phyloP scores from a whole-genome alignment of 2,113 vertebrate species.

The Oenanthe oenanthe region DNA sequence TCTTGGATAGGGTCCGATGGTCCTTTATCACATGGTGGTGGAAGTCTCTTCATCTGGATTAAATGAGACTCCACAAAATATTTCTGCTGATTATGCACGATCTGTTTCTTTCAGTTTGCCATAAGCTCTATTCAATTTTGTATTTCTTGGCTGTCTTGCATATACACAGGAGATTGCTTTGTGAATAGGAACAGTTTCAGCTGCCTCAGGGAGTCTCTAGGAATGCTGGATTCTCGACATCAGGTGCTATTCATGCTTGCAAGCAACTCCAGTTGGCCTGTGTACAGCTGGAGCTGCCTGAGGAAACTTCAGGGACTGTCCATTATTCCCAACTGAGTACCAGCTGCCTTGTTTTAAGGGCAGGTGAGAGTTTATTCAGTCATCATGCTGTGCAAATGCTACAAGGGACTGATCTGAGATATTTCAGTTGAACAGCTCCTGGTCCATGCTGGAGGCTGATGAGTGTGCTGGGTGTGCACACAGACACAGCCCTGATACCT shows the following conservation, averaged over 20 bases:
- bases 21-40: background rate
- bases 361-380: background rate
- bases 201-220: background rate
- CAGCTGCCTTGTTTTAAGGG: background rate
- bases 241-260: background rate
- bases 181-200: background rate
- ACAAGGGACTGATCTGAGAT: background rate
- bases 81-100: background rate
- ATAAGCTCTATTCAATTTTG: background rate
- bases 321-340: background rate
- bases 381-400: fast-evolving
- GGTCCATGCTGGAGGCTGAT: background rate
- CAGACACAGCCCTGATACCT: background rate
- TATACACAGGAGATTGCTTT: background rate
- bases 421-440: background rate
- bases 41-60: background rate
- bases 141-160: background rate
- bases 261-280: background rate
- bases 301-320: background rate
- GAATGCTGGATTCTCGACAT: fast-evolving
- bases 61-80: background rate
- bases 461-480: background rate
- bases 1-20: background rate
- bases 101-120: background rate
- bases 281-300: background rate